These are phyloP conservation scores for Melanotaenia trifasciata DNA, from an alignment of 2,797 vertebrate species.

Conservation along the genomic window DNA sequence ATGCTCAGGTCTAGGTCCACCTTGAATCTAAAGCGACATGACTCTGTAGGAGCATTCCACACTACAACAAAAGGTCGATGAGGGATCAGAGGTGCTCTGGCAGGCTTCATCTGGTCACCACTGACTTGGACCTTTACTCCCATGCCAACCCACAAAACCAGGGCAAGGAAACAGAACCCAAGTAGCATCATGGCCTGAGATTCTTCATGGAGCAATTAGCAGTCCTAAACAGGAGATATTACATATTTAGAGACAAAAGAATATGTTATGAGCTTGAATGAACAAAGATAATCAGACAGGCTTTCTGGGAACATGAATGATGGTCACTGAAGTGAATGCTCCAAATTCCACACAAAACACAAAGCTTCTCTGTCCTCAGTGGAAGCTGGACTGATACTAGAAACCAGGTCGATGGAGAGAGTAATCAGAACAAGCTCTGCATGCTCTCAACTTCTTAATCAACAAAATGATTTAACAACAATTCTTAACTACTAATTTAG, in stretches of 20 bases:
- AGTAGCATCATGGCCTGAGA: constrained; percentile 49
- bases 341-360: constrained; percentile 77
- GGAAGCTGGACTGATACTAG: constrained; percentile 14
- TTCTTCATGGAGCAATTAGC: constrained; percentile 60
- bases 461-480: no score
- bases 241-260: constrained; percentile 47
- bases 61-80: constrained; percentile 88
- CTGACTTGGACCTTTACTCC: constrained; percentile 20
- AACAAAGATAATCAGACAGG: constrained; percentile 68
- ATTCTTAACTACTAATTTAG: no score
- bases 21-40: constrained; percentile 87
- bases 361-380: constrained; percentile 62
- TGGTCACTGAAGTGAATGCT: constrained; percentile 61
- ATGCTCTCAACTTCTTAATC: neutral
- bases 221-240: constrained; percentile 43
- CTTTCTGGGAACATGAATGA: constrained; percentile 44
- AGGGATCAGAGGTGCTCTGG: constrained; percentile 80
- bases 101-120: constrained; percentile 74
- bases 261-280: constrained; percentile 61
- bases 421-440: neutral
- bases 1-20: constrained; percentile 89
- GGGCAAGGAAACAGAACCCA: constrained; percentile 43
- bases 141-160: constrained; percentile 40
- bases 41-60: constrained; percentile 90
- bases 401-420: constrained; percentile 9